A percentile compares a stretch with the other conserved stretches of the same genome.
These are phyloP conservation scores for Augiades crinisus DNA, from an alignment of 2,888 invertebrate genomes.

Conservation along the genomic window DNA sequence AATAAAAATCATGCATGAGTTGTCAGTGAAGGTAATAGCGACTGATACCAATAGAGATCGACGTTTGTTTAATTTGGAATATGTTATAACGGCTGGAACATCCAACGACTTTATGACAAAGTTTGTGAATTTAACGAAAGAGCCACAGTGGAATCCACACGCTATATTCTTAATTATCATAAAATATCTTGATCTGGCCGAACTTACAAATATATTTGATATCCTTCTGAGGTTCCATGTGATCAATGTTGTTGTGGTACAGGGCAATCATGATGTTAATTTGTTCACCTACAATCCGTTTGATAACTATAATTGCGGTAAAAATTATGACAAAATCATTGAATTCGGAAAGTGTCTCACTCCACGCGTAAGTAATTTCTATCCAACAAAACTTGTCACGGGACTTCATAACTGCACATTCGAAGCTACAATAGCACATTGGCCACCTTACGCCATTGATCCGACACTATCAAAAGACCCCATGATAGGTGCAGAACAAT, in stretches of 20 bases:
- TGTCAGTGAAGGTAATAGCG: not conserved
- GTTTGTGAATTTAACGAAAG: slow-evolving; percentile 35
- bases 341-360: slow-evolving; percentile 45
- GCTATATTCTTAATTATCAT: slow-evolving; percentile 46
- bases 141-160: slow-evolving; percentile 47
- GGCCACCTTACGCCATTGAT: slow-evolving; percentile 50
- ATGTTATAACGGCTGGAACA: slow-evolving; percentile 40
- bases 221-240: slow-evolving; percentile 42
- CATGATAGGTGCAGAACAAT: slow-evolving; percentile 37
- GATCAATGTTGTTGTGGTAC: slow-evolving; percentile 43
- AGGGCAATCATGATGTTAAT: slow-evolving; percentile 39
- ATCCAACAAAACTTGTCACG: slow-evolving; percentile 42
- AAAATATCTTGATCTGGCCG: slow-evolving; percentile 28
- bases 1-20: not conserved
- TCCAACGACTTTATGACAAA: slow-evolving; percentile 32
- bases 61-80: slow-evolving; percentile 32
- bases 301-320: slow-evolving; percentile 56
- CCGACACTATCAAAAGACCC: slow-evolving; percentile 22
- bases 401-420: slow-evolving; percentile 52
- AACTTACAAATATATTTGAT: slow-evolving; percentile 44
- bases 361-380: slow-evolving; percentile 35
- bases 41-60: not conserved
- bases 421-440: slow-evolving; percentile 42
- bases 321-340: slow-evolving; percentile 45
- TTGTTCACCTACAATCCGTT: slow-evolving; percentile 57